phyloP scores from a whole-genome alignment of 2,113 vertebrate species.

The Coreoperca whiteheadi region DNA sequence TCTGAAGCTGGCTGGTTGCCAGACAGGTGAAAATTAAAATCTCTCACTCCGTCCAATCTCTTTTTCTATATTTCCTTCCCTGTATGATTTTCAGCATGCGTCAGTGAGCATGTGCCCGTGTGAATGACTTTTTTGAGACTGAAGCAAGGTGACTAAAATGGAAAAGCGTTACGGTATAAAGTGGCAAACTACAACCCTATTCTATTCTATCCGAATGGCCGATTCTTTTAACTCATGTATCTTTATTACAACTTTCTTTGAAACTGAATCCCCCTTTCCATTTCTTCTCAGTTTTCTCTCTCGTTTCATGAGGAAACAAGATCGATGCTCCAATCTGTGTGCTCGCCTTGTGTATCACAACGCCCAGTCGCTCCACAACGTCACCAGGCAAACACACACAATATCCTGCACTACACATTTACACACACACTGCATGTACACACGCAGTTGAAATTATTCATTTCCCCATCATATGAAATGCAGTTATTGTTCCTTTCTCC shows the following conservation, averaged over 20 bases:
- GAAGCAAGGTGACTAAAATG: neutral
- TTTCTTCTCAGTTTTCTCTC: conserved; percentile 40
- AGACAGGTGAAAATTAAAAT: conserved; percentile 7
- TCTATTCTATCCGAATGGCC: neutral
- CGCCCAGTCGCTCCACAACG: conserved; percentile 48
- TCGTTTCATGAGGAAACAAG: conserved; percentile 54
- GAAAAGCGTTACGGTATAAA: neutral
- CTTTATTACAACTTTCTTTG: neutral
- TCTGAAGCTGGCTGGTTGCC: neutral
- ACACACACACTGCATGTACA: conserved; percentile 47
- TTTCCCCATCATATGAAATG: conserved; percentile 71
- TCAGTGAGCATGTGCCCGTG: too few species aligned
- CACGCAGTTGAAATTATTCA: conserved; percentile 66
- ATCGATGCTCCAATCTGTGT: conserved; percentile 69
- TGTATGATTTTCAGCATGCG: neutral
- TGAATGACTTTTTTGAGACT: neutral
- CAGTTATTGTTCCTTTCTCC: conserved; percentile 75
- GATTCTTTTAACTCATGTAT: neutral
- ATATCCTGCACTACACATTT: conserved; percentile 6
- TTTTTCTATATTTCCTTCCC: neutral
- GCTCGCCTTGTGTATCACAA: conserved; percentile 65
- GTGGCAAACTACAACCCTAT: neutral
- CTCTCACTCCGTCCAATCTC: neutral
- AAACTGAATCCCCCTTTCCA: conserved; percentile 3
- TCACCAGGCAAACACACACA: conserved; percentile 29